Conservation (phyloP, 2,888 invertebrate genomes). For the Psococerastis gibbosa region DNA sequence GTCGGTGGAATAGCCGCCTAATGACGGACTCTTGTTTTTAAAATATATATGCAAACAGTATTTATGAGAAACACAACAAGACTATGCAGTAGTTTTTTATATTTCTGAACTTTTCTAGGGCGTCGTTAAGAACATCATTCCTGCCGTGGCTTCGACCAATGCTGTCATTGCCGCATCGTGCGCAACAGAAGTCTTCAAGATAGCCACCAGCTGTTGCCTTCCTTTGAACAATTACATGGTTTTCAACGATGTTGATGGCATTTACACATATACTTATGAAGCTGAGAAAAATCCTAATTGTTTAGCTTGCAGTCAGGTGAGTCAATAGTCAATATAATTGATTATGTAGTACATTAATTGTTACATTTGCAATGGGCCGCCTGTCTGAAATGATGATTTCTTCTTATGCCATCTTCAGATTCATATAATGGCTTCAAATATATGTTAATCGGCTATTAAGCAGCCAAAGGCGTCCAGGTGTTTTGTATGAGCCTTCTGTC, state of each 20-base stretch:
- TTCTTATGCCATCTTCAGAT: too few species aligned
- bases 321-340: constrained; percentile 10
- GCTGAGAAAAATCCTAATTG: constrained; percentile 78
- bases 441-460: too few species aligned
- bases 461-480: too few species aligned
- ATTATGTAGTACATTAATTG: background rate
- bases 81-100: background rate
- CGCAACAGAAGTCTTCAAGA: constrained; percentile 91
- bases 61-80: too few species aligned
- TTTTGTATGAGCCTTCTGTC: too few species aligned
- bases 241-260: constrained; percentile 87
- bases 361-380: too few species aligned
- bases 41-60: too few species aligned
- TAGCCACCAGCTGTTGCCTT: constrained; percentile 80
- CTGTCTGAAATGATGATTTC: too few species aligned
- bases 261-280: constrained; percentile 88
- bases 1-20: too few species aligned
- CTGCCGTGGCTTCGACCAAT: constrained; percentile 98
- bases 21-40: too few species aligned
- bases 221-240: constrained; percentile 93
- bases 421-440: too few species aligned
- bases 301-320: constrained; percentile 59
- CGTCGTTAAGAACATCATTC: constrained; percentile 96
- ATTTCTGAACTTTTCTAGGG: constrained; percentile 29
- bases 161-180: constrained; percentile 95